Conservation (phyloP, 2,797 vertebrate genomes). For the Euphonia xanthogaster region DNA sequence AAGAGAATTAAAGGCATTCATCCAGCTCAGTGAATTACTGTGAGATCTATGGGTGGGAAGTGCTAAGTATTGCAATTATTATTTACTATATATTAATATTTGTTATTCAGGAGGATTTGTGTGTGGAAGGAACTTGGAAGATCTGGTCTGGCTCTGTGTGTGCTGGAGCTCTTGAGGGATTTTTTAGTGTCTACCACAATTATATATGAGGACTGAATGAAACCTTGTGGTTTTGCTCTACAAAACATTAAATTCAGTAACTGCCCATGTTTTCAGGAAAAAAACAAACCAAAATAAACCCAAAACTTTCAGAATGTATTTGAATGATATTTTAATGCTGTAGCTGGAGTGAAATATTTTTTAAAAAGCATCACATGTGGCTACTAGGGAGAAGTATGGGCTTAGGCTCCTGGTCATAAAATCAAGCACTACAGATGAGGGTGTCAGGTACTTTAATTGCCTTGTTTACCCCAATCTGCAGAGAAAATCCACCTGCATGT, state of each 20-base stretch:
- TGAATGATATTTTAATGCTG: background rate
- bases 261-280: background rate
- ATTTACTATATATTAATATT: constrained; percentile 48
- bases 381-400: background rate
- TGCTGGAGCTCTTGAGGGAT: background rate
- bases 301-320: background rate
- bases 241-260: background rate
- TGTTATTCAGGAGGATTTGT: constrained; percentile 10
- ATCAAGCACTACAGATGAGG: background rate
- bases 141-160: constrained; percentile 6
- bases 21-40: background rate
- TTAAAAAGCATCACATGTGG: background rate
- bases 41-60: background rate
- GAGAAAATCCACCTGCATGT: background rate
- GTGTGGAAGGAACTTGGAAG: background rate
- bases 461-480: background rate
- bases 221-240: constrained; percentile 40
- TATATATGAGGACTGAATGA: constrained; percentile 32
- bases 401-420: background rate
- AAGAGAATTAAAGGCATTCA: constrained; percentile 1
- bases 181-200: constrained; percentile 37
- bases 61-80: constrained; percentile 12
- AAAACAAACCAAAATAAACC: background rate
- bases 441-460: background rate
- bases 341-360: background rate